Conservation (phyloP, 64 coral and sea anemone genomes). For the Porites australiensis region DNA sequence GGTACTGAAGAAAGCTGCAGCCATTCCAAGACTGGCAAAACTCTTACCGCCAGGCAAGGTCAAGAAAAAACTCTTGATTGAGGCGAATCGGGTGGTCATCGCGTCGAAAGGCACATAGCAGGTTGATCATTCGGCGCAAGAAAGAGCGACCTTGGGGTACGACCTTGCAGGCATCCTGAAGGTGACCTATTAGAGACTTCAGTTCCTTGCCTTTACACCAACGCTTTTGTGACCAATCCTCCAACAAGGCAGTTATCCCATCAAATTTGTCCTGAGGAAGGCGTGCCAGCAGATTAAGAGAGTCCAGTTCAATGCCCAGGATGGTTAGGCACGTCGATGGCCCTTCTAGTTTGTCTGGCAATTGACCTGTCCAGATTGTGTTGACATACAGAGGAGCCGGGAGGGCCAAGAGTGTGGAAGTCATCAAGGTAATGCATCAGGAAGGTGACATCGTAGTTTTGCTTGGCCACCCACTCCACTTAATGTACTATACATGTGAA, state of each 20-base stretch:
- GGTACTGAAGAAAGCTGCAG: constrained; percentile 34
- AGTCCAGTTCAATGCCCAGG: too few species aligned
- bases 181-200: constrained; percentile 9
- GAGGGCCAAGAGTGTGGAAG: constrained; percentile 16
- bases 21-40: constrained; percentile 37
- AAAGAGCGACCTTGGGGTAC: constrained; percentile 15
- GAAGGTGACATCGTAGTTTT: background rate
- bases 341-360: constrained; percentile 55
- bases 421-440: constrained; percentile 50
- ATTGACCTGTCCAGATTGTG: background rate
- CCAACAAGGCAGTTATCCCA: background rate
- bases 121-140: constrained; percentile 24
- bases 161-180: constrained; percentile 53
- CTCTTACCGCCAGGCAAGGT: constrained; percentile 29
- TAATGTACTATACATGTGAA: constrained; percentile 3
- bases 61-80: background rate
- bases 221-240: constrained; percentile 1
- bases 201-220: background rate
- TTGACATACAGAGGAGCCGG: background rate
- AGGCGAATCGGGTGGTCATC: constrained; percentile 55
- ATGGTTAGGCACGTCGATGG: background rate
- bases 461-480: constrained; percentile 19
- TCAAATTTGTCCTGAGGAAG: too few species aligned
- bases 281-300: too few species aligned
- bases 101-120: background rate